Conservation (phyloP, 2,888 invertebrate species). For the Ornithoptera priamus region DNA sequence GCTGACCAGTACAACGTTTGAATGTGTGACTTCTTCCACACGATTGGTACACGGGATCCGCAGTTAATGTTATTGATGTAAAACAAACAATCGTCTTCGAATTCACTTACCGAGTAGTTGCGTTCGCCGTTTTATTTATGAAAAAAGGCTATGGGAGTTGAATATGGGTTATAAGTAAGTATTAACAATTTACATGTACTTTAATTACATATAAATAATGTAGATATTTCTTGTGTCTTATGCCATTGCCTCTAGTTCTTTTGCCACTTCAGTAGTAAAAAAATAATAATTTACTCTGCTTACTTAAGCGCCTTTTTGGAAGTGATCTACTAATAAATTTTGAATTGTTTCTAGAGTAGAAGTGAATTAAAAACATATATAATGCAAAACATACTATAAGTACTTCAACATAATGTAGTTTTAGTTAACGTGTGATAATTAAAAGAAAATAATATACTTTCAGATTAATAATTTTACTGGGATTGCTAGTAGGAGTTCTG, state of each 20-base stretch:
- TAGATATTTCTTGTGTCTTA: too few species aligned
- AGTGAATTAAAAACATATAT: not conserved
- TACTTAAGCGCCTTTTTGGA: not conserved
- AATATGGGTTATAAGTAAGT: conserved; percentile 28
- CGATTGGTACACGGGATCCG: conserved; percentile 24
- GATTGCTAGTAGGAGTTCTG: conserved; percentile 61
- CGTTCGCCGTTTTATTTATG: conserved; percentile 7
- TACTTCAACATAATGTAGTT: not conserved
- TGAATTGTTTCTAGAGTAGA: not conserved
- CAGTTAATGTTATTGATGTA: conserved; percentile 33
- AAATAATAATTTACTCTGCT: too few species aligned
- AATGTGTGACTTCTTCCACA: conserved; percentile 20
- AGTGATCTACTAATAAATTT: not conserved
- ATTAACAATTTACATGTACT: not conserved
- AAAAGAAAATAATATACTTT: conserved; percentile 33
- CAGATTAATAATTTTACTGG: conserved; percentile 64
- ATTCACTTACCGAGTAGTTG: conserved; percentile 30
- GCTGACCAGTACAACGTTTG: conserved; percentile 16
- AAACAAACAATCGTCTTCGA: conserved; percentile 35
- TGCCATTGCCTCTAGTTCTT: too few species aligned
- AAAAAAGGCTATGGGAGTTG: not conserved
- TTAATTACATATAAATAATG: not conserved
- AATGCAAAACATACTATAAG: not conserved
- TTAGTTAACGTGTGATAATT: not conserved
- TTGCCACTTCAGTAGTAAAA: too few species aligned